Evolutionary conservation across 2,888 invertebrate genomes (phyloP).

Genomic region (Tachina fera): DNA sequence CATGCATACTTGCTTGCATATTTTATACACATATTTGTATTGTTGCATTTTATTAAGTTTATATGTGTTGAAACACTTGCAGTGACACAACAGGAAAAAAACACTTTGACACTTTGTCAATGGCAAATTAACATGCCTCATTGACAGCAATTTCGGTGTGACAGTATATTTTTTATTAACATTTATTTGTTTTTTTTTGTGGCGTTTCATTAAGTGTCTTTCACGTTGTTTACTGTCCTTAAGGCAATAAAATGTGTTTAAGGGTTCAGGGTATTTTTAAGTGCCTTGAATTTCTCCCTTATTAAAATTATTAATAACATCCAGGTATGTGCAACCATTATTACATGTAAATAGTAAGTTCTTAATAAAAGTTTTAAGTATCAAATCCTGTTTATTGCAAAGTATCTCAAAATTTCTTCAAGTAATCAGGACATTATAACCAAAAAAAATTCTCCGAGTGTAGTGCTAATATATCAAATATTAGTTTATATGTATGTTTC

Average conservation of each 20-base stretch:
- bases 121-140: slow-evolving; percentile 74
- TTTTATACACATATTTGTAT: slow-evolving; percentile 3
- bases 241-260: slow-evolving; percentile 46
- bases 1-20: slow-evolving; percentile 7
- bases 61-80: not conserved
- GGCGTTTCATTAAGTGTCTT: slow-evolving; percentile 58
- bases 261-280: slow-evolving; percentile 29
- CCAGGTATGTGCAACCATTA: slow-evolving; percentile 20
- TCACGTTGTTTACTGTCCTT: slow-evolving; percentile 30
- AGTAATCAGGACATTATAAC: too few relatives aligned
- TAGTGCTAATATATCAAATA: too few relatives aligned
- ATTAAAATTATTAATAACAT: slow-evolving; percentile 41
- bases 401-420: too few relatives aligned
- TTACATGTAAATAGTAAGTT: not conserved
- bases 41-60: slow-evolving; percentile 40
- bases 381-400: too few relatives aligned
- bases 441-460: too few relatives aligned
- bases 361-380: not conserved
- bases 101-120: slow-evolving; percentile 75
- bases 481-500: too few relatives aligned
- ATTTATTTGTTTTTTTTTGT: slow-evolving; percentile 27
- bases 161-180: slow-evolving; percentile 52
- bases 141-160: slow-evolving; percentile 69
- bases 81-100: slow-evolving; percentile 72
- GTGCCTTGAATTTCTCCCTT: slow-evolving; percentile 20